phyloP scores from a whole-genome alignment of 2,797 vertebrate genomes.

The Enteromius paludinosus region DNA sequence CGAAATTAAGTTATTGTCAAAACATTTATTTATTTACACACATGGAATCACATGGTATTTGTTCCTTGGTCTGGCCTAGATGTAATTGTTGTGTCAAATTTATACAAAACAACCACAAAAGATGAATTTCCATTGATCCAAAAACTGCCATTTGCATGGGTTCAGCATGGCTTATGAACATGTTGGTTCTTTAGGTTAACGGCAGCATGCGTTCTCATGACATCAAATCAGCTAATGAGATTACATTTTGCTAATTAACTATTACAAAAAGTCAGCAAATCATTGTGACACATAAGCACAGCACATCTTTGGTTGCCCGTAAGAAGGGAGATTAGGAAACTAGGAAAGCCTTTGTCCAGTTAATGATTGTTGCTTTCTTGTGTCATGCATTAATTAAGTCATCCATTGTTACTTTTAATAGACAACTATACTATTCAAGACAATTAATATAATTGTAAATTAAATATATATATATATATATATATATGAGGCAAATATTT shows the following conservation, averaged over 20 bases:
- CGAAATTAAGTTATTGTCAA: no score
- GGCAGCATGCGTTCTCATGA: slow-evolving; percentile 81
- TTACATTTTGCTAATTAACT: slow-evolving; percentile 89
- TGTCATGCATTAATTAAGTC: slow-evolving; percentile 8
- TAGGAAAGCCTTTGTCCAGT: slow-evolving; percentile 18
- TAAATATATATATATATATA: background rate
- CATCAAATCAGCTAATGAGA: slow-evolving; percentile 86
- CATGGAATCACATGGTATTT: background rate
- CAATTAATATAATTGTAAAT: background rate
- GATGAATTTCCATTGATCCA: background rate
- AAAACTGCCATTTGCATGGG: background rate
- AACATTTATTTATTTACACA: background rate
- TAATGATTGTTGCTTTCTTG: slow-evolving; percentile 16
- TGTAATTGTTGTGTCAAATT: background rate
- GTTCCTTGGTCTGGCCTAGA: background rate
- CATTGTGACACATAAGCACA: slow-evolving; percentile 81
- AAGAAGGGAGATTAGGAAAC: slow-evolving; percentile 13
- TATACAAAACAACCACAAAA: background rate
- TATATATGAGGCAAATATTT: background rate
- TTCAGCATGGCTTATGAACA: background rate
- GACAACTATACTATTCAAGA: background rate
- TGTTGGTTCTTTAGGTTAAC: slow-evolving; percentile 80
- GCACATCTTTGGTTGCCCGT: slow-evolving; percentile 33
- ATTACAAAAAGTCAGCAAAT: slow-evolving; percentile 82
- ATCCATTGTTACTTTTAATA: slow-evolving; percentile 8